phyloP scores from a whole-genome alignment of 2,113 vertebrate species.

The Gulo gulo region DNA sequence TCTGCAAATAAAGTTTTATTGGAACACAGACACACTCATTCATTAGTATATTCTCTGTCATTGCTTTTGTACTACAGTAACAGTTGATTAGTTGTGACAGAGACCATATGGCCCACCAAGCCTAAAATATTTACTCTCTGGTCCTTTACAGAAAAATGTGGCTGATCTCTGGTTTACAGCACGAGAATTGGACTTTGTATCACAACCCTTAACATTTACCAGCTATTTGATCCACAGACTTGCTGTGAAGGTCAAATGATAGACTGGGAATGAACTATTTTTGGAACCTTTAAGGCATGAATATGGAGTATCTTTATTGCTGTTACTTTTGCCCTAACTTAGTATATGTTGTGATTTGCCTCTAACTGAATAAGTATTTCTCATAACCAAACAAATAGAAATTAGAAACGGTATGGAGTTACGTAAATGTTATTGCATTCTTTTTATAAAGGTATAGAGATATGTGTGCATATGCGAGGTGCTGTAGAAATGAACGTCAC shows the following conservation, averaged over 20 bases:
- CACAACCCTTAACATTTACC: neutral
- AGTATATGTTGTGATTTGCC: neutral
- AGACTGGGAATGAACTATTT: neutral
- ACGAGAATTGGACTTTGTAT: neutral
- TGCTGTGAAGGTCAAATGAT: neutral
- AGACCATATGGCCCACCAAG: neutral
- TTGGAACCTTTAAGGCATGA: neutral
- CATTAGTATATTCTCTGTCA: neutral
- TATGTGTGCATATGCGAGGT: neutral
- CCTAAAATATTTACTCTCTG: constrained; percentile 32
- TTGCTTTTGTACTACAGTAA: neutral
- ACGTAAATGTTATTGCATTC: neutral
- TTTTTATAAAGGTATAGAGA: neutral
- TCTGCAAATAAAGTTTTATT: constrained; percentile 14
- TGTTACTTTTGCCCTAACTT: neutral
- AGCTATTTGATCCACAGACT: neutral
- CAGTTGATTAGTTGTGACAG: neutral
- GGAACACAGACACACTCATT: neutral
- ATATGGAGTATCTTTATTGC: neutral
- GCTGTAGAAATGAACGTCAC: neutral
- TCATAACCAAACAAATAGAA: neutral
- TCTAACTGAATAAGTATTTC: neutral
- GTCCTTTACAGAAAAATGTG: neutral
- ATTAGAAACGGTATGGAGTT: neutral
- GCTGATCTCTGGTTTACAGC: neutral